Evolutionary conservation across 2,113 vertebrate genomes (phyloP).

Genomic region (Xiphorhynchus elegans): DNA sequence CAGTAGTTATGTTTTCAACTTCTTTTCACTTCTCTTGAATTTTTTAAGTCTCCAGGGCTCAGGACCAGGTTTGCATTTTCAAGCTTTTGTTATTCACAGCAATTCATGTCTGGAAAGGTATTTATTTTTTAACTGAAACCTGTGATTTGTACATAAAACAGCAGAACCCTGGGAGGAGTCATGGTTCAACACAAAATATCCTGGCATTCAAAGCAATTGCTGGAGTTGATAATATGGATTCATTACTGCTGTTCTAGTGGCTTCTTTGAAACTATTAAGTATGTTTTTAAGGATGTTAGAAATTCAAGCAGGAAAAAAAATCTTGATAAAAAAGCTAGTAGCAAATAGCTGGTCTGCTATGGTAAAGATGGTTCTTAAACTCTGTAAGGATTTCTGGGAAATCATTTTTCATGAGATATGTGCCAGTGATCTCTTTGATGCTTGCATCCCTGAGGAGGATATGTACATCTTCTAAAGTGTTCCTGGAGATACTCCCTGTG

Average conservation of each 20-base stretch:
- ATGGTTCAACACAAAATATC: not conserved
- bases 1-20: not conserved
- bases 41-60: not conserved
- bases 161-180: not conserved
- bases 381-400: not conserved
- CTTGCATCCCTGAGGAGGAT: not conserved
- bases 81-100: not conserved
- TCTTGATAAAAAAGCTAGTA: not conserved
- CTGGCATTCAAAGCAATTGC: not conserved
- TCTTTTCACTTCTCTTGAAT: not conserved
- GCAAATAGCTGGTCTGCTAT: not conserved
- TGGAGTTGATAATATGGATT: not conserved
- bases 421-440: not conserved
- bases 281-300: not conserved
- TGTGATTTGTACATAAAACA: not conserved
- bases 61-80: not conserved
- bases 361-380: not conserved
- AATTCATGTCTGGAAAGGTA: not conserved
- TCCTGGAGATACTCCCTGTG: not conserved
- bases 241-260: not conserved
- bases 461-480: not conserved
- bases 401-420: slow-evolving; percentile 1
- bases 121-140: slow-evolving; percentile 15
- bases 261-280: not conserved
- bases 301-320: not conserved